Base-by-base conservation (phyloP, 1,140 invertebrate species). In the Rhynchophorus ferrugineus region DNA sequence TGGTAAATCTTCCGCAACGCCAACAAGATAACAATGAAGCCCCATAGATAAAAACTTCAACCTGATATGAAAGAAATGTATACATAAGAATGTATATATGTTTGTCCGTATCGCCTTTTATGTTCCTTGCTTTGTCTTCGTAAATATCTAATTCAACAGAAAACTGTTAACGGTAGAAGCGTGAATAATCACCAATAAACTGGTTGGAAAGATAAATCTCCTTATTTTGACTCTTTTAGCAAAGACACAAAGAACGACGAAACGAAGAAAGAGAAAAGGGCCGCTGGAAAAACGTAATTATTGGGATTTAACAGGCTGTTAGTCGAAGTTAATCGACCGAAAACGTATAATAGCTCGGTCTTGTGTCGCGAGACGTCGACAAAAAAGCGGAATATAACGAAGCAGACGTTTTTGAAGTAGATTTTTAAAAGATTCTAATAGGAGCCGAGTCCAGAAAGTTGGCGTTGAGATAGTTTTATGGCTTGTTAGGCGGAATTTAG, bases 241-340 rank as follows among this genome's bases (percentile, higher is more conserved):
- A 41, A 11, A 50, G 44, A 11, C 24, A 11, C 5, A 29, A 29
- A 29, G 24, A 29, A 29, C 24, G 11, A 39, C 16, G 49, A 44
- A 43, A 29, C 36, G 42, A 44, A 50, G 24, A 50, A 41, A 41
- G 18, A 41, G 38, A 14, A 18, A 18, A 41, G 17, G 13, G 24
- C 24, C 39, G 20, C 35, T 44, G 13, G 49, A 52, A 52, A 52
- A 52, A 52, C 50, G 43, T 52, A 52, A 52, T 52, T 52, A 52
- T 52, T 52, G 44, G 50, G 50, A 52, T 52, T 52, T 52, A 52
- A 52, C 50, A 52, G 43, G 50, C 43, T 52, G 50, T 52, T 52
- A 52, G 50, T 36, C 29, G 42, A 45, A 52, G 42, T 52, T 45
- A 52, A 52, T 52, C 50, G 50, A 21, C 13, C 50, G 50, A 45